phyloP scores from a whole-genome alignment of 1,140 invertebrate species.

The Achroia grisella region DNA sequence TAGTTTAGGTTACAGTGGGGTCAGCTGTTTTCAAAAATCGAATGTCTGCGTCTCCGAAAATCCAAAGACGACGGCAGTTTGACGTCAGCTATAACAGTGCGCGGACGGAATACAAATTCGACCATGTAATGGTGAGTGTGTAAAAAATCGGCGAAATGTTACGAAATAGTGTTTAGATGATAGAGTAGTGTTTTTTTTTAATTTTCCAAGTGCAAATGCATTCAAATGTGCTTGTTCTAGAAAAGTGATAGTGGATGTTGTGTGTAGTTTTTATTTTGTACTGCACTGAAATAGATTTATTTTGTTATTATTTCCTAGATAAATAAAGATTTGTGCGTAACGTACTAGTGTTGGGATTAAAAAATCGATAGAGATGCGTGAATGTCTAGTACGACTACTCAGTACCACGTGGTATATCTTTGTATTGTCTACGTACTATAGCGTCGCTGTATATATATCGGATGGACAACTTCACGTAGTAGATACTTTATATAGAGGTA shows the following conservation, averaged over 20 bases:
- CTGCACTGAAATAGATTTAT: conserved; percentile 17
- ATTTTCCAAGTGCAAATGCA: conserved; percentile 23
- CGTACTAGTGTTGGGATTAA: conserved; percentile 8
- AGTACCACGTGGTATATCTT: conserved; percentile 13
- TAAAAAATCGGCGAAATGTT: conserved; percentile 22
- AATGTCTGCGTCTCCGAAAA: conserved; percentile 34
- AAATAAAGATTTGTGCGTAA: not conserved
- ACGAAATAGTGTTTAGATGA: conserved; percentile 30
- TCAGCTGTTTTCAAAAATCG: conserved; percentile 64
- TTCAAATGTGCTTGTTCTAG: conserved; percentile 33
- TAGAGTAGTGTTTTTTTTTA: conserved; percentile 30
- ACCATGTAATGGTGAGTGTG: conserved; percentile 64
- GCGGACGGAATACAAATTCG: conserved; percentile 33
- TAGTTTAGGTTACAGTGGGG: conserved; percentile 31
- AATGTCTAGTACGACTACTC: not conserved
- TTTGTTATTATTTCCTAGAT: conserved; percentile 13
- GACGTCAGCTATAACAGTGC: conserved; percentile 43
- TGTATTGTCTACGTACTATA: not conserved
- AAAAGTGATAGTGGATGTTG: conserved; percentile 43
- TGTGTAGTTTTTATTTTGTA: conserved; percentile 27
- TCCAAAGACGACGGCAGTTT: conserved; percentile 38
- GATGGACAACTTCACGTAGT: conserved; percentile 16
- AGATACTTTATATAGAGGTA: not conserved
- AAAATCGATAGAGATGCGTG: conserved; percentile 18
- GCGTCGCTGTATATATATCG: conserved; percentile 6